Conservation (phyloP, 53 echinoderm and acorn worm species). For the Mesocentrotus franciscanus region DNA sequence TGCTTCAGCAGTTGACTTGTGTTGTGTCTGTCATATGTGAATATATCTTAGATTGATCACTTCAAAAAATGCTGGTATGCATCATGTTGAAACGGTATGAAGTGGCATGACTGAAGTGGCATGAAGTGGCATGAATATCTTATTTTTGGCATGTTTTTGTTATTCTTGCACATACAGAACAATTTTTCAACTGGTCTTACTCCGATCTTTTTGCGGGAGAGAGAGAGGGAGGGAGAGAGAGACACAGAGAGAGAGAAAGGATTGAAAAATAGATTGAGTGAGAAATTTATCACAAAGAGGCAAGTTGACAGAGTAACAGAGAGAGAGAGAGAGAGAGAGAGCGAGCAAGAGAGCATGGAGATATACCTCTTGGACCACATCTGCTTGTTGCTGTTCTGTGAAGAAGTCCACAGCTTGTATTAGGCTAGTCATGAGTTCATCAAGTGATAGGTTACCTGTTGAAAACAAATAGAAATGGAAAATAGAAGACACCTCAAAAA, state of each 20-base stretch:
- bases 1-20: not conserved
- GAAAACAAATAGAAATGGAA: not conserved
- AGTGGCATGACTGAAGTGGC: too few relatives aligned
- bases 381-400: slow-evolving; percentile 78
- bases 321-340: not conserved
- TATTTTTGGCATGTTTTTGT: too few relatives aligned
- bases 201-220: not conserved
- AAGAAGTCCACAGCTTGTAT: slow-evolving; percentile 94
- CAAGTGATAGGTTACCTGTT: slow-evolving; percentile 89
- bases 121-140: too few relatives aligned
- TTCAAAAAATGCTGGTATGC: not conserved
- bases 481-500: too few relatives aligned
- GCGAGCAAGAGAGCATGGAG: not conserved
- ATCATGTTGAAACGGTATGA: not conserved
- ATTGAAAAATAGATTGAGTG: not conserved
- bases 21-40: not conserved
- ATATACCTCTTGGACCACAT: slow-evolving; percentile 93
- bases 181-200: too few relatives aligned
- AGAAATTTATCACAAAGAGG: not conserved
- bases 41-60: not conserved
- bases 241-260: not conserved
- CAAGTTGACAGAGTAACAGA: not conserved
- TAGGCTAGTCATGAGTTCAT: slow-evolving; percentile 95
- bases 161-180: too few relatives aligned
- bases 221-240: not conserved